Evolutionary conservation across 2,113 vertebrate species (phyloP).

Genomic region (Copsychus sechellarum): DNA sequence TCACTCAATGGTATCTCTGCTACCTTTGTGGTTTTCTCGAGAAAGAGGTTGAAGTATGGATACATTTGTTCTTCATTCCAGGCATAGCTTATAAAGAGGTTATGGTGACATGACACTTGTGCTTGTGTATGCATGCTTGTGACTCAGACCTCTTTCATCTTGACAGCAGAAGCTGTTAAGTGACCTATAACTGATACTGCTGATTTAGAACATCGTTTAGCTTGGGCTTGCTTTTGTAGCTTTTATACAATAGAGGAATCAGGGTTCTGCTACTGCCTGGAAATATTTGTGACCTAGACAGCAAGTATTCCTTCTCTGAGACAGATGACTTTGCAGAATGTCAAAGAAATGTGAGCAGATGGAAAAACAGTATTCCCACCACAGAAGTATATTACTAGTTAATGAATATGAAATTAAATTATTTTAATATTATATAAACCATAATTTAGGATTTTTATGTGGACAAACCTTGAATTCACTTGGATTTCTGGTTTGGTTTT

Average conservation of each 20-base stretch:
- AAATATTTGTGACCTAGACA: neutral
- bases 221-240: neutral
- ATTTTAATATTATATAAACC: neutral
- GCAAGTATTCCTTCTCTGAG: neutral
- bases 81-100: neutral
- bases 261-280: neutral
- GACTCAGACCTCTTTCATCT: slow-evolving; percentile 4
- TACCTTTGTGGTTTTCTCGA: neutral
- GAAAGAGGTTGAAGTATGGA: neutral
- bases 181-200: slow-evolving; percentile 30
- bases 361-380: neutral
- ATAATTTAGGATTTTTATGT: neutral
- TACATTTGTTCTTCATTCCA: slow-evolving; percentile 22
- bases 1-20: neutral
- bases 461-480: neutral
- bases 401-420: neutral
- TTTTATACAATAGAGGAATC: neutral
- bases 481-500: neutral
- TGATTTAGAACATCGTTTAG: slow-evolving; percentile 23
- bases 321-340: neutral
- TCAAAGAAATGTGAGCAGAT: neutral
- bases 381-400: neutral
- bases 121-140: neutral
- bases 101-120: neutral
- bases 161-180: slow-evolving; percentile 26